These are phyloP conservation scores for Bathynomus jamesi DNA, from an alignment of 1,140 invertebrate genomes.

Conservation along the genomic window DNA sequence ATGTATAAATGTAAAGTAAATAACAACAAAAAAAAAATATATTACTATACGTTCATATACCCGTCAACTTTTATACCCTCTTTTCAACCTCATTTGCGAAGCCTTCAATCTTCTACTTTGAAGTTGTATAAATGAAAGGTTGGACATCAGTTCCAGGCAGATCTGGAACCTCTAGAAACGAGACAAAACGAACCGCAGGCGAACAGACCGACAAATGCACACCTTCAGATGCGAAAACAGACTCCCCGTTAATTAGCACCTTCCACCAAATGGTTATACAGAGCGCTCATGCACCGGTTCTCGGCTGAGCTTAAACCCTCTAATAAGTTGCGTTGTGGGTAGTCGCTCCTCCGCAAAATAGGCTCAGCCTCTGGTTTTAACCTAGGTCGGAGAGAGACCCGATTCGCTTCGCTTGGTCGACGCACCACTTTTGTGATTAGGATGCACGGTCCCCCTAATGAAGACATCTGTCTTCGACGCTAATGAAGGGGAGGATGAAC, in stretches of 20 bases:
- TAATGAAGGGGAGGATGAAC: background rate
- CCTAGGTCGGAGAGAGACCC: background rate
- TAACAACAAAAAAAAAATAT: too few relatives aligned
- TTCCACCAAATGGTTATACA: background rate
- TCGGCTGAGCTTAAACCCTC: too few relatives aligned
- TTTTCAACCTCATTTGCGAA: too few relatives aligned
- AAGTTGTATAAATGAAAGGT: too few relatives aligned
- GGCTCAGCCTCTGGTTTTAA: background rate
- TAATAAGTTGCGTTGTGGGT: background rate
- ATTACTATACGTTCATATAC: too few relatives aligned
- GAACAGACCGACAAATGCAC: background rate
- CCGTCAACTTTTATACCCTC: too few relatives aligned
- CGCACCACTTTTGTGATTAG: background rate
- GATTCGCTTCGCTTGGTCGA: background rate
- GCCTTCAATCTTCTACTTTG: too few relatives aligned
- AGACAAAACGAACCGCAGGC: too few relatives aligned
- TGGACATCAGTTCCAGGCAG: too few relatives aligned
- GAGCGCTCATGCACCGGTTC: background rate
- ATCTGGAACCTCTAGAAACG: too few relatives aligned
- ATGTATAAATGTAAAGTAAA: too few relatives aligned
- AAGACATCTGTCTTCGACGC: background rate
- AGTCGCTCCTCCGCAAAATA: background rate
- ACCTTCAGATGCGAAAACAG: background rate
- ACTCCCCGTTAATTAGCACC: background rate
- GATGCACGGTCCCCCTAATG: background rate